Conservation (phyloP, 2,888 invertebrate genomes). For the Diplazon laetatorius region DNA sequence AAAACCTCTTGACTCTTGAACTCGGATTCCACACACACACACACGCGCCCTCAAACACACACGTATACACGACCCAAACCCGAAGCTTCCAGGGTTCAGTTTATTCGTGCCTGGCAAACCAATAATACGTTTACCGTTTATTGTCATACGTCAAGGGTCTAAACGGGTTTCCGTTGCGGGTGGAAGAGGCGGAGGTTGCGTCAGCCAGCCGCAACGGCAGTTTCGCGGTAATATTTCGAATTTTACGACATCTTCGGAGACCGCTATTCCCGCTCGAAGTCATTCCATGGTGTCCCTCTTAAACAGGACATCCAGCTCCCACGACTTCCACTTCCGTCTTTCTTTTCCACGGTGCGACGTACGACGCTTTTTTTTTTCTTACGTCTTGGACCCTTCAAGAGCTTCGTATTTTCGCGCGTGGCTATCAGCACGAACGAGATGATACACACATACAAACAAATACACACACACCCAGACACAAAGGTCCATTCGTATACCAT, state of each 20-base stretch:
- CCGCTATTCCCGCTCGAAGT: slow-evolving; percentile 36
- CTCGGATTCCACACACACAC: neutral
- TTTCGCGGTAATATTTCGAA: slow-evolving; percentile 61
- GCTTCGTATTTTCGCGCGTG: too few species aligned
- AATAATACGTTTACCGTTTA: slow-evolving; percentile 28
- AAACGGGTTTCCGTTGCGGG: slow-evolving; percentile 16
- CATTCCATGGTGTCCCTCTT: slow-evolving; percentile 17
- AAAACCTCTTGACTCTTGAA: neutral
- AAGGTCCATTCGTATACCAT: too few species aligned
- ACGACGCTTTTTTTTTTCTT: too few species aligned
- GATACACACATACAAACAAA: neutral
- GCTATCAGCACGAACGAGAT: neutral
- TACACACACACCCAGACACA: neutral
- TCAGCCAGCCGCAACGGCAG: slow-evolving; percentile 11
- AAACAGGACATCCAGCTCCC: slow-evolving; percentile 8
- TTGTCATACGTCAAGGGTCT: slow-evolving; percentile 37
- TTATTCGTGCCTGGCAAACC: neutral
- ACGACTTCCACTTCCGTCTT: too few species aligned
- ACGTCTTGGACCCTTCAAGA: too few species aligned
- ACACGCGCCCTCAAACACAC: too few species aligned
- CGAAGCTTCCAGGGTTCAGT: neutral
- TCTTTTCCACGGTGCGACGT: too few species aligned
- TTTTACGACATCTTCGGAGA: slow-evolving; percentile 61
- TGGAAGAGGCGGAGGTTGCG: too few species aligned
- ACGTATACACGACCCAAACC: too few species aligned